Evolutionary conservation across 2,888 invertebrate genomes (phyloP).

Genomic region (Marronus borbonicus): DNA sequence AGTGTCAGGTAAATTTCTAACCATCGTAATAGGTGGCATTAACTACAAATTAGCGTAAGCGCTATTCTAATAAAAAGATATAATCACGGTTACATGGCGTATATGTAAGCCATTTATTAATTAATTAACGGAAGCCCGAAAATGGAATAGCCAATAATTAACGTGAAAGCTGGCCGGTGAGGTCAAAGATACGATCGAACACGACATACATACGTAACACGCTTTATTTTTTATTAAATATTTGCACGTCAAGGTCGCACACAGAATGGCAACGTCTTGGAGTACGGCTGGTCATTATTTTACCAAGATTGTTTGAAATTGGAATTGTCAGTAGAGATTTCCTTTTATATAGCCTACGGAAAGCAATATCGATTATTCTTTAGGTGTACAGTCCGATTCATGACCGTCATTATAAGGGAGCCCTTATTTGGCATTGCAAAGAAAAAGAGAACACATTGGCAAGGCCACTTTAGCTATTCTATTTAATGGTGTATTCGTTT

Average conservation of each 20-base stretch:
- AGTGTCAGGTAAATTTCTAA: too few relatives aligned
- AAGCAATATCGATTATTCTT: too few relatives aligned
- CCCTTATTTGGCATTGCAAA: too few relatives aligned
- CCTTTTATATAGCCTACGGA: too few relatives aligned
- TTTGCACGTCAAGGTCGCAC: not conserved
- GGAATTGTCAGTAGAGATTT: not conserved
- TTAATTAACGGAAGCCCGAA: not conserved
- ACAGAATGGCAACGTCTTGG: not conserved
- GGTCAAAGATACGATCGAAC: conserved; percentile 1
- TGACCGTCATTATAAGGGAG: too few relatives aligned
- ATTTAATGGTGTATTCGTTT: too few relatives aligned
- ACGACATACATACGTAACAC: conserved; percentile 1
- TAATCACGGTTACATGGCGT: not conserved
- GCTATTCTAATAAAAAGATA: not conserved
- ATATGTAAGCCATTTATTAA: not conserved
- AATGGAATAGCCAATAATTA: not conserved
- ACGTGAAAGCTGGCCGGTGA: not conserved
- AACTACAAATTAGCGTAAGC: too few relatives aligned
- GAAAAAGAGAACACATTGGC: too few relatives aligned
- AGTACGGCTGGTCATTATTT: too few relatives aligned
- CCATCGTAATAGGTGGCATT: too few relatives aligned
- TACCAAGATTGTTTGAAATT: not conserved
- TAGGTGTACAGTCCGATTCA: too few relatives aligned
- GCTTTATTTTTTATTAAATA: not conserved
- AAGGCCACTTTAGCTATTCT: too few relatives aligned